Percentiles rank a stretch among this genome's conserved stretches.
Conservation (phyloP, 1,140 invertebrate species). For the Galendromus occidentalis region DNA sequence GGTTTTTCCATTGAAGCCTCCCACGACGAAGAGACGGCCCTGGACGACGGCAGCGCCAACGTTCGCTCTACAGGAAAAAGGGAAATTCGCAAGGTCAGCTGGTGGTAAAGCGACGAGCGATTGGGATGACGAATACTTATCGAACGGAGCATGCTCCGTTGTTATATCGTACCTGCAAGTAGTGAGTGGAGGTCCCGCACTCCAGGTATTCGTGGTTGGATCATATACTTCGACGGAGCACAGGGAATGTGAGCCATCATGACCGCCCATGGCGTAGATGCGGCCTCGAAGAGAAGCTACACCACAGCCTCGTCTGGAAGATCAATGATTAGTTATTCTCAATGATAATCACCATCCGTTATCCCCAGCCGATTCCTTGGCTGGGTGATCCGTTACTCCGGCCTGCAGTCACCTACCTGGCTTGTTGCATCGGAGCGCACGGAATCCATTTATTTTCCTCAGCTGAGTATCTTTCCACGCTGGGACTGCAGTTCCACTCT, state of each 20-base stretch:
- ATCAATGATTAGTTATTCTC: neutral
- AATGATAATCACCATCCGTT: neutral
- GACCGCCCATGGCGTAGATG: conserved; percentile 45
- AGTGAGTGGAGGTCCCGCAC: conserved; percentile 43
- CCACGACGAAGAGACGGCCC: conserved; percentile 50
- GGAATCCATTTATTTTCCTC: conserved; percentile 28
- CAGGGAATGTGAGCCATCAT: conserved; percentile 47
- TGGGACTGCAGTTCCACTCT: conserved; percentile 34
- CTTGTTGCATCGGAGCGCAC: conserved; percentile 23
- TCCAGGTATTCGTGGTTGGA: conserved; percentile 37
- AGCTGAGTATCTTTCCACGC: conserved; percentile 36
- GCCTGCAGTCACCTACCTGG: conserved; percentile 10
- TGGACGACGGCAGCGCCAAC: conserved; percentile 47
- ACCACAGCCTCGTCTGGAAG: conserved; percentile 44
- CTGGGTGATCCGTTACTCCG: too few species aligned
- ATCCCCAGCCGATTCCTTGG: neutral
- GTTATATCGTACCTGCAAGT: conserved; percentile 24
- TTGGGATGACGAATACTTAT: neutral
- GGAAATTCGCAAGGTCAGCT: neutral
- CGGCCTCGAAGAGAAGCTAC: conserved; percentile 33
- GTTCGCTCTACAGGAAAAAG: conserved; percentile 39
- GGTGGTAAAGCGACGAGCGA: too few species aligned
- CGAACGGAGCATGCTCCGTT: neutral
- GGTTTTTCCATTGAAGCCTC: conserved; percentile 54
- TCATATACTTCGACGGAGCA: conserved; percentile 45